Evolutionary conservation across 2,113 vertebrate species (phyloP).

Genomic region (Odocoileus virginianus): DNA sequence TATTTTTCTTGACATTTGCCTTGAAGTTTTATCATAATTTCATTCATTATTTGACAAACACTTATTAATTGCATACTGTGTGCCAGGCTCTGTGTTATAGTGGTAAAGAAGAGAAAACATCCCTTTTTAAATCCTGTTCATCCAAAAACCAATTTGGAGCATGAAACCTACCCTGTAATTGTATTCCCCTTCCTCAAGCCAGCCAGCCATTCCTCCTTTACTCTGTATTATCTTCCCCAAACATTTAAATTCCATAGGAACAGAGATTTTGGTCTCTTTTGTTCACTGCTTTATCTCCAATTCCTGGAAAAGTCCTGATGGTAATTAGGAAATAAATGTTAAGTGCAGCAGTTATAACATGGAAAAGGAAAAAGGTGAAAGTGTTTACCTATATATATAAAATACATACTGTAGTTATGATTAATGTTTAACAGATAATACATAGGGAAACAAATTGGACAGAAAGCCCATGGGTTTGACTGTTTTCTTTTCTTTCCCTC

Average conservation of each 20-base stretch:
- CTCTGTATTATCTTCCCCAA: neutral
- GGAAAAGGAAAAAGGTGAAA: neutral
- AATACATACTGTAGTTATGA: neutral
- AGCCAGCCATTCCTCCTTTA: neutral
- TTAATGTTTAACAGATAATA: neutral
- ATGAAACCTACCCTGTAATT: neutral
- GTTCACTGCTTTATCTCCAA: neutral
- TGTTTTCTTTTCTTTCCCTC: neutral
- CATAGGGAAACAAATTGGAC: neutral
- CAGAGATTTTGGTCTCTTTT: neutral
- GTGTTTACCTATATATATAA: neutral
- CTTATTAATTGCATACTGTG: neutral
- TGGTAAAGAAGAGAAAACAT: neutral
- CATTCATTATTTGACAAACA: neutral
- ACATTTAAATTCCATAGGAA: neutral
- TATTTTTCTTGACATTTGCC: neutral
- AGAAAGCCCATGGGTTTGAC: neutral
- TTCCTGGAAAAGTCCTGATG: neutral
- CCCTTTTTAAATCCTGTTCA: neutral
- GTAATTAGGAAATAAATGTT: neutral
- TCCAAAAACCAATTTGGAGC: neutral
- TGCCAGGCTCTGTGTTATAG: neutral
- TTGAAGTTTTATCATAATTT: slow-evolving; percentile 16
- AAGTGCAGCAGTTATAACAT: neutral
- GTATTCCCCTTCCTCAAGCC: neutral